These are phyloP conservation scores for Astreopora myriophthalma DNA, from an alignment of 64 coral and sea anemone species.

Conservation along the genomic window DNA sequence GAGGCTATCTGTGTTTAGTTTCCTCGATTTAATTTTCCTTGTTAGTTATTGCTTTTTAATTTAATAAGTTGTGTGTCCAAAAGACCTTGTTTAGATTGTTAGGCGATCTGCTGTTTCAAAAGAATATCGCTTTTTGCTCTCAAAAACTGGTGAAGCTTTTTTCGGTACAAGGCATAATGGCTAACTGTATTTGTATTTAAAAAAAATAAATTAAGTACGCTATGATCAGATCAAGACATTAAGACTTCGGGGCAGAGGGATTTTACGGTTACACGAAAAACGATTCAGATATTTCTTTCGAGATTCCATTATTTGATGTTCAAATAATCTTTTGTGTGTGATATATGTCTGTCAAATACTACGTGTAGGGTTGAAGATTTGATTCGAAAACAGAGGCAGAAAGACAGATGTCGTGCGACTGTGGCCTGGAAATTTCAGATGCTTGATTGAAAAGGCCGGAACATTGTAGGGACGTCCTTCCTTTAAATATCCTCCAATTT, in stretches of 20 bases:
- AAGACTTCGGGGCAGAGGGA: no score
- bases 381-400: slow-evolving; percentile 20
- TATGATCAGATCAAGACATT: no score
- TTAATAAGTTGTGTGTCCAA: slow-evolving; percentile 17
- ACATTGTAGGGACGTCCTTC: background rate
- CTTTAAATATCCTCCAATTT: background rate
- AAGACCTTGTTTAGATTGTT: slow-evolving; percentile 23
- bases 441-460: background rate
- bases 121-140: background rate
- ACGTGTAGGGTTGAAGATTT: background rate
- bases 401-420: slow-evolving; percentile 26
- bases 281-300: background rate
- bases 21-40: slow-evolving; percentile 32
- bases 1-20: slow-evolving; percentile 48
- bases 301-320: slow-evolving; percentile 37
- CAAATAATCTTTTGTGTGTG: slow-evolving; percentile 45
- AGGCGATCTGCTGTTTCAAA: background rate
- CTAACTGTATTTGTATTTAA: no score
- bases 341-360: no score
- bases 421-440: background rate
- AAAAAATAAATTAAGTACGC: no score
- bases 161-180: no score
- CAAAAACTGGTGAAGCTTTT: background rate
- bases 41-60: slow-evolving; percentile 48
- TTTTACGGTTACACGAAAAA: background rate